Evolutionary conservation across 2,888 invertebrate species (phyloP), one percentile per base, ranked within the genome.

Genomic region (Cylloceria caligata): DNA sequence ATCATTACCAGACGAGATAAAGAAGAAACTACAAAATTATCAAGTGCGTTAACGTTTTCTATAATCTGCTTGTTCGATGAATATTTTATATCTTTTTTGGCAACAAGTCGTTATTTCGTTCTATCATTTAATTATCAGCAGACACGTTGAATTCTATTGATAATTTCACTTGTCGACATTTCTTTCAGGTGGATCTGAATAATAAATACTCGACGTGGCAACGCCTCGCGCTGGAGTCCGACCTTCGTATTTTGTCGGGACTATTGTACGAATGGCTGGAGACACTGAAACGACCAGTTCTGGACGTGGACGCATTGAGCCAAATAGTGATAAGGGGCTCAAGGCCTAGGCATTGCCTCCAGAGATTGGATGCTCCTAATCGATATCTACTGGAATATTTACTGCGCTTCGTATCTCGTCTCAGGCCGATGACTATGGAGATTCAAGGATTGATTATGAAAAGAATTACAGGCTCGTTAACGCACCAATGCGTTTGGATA

Each of bases 221-320:
- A 49, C 94, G 94, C 84, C 93, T 97, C 34, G 94, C 95, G 72
- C 93, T 95, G 62, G 97, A 97, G 93, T 95, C 94, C 73, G 93
- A 95, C 89, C 88, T 96, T 1, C 92, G 93, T 9, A 93, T 97
- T 19, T 90, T 97, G 47, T 93, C 95, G 0, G 94, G 94, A 0
- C 91, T 97, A 3, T 92, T 97, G 45, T 96, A 95, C 91, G 95
- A 96, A 85, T 97, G 97, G 97, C 90, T 97, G 71, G 97, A 97
- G 89, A 95, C 95, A 21, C 92, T 97, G 60, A 96, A 96, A 93
- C 94, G 94, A 73, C 96, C 96, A 0, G 93, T 96, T 36, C 90
- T 97, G 19, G 94, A 94, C 83, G 93, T 94, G 27, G 95, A 96
- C 69, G 95, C 96, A 89, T 93, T 97, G 55, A 95, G 95, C 73